phyloP scores from a whole-genome alignment of 2,888 invertebrate species.

The Capitulum mitella region DNA sequence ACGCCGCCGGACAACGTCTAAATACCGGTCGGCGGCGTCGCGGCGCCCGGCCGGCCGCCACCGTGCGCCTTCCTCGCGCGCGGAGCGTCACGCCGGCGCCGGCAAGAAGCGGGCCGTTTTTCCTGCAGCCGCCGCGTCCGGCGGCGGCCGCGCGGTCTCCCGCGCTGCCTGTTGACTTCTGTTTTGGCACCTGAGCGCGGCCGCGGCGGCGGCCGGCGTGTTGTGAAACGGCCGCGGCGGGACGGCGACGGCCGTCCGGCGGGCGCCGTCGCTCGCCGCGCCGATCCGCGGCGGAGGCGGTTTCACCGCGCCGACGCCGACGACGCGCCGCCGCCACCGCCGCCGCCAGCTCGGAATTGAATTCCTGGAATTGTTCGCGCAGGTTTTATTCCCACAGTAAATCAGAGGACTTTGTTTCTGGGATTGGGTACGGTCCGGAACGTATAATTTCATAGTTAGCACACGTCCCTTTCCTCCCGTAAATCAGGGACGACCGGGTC shows the following conservation, averaged over 20 bases:
- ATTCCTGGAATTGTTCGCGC: conserved; percentile 11
- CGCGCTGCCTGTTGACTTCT: neutral
- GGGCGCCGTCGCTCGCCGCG: neutral
- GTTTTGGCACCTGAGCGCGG: neutral
- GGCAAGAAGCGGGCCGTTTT: neutral
- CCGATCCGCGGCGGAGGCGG: too few species aligned
- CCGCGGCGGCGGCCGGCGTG: neutral
- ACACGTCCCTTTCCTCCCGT: neutral
- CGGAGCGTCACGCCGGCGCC: neutral
- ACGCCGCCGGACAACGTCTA: conserved; percentile 3
- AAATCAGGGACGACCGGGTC: neutral
- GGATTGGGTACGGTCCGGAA: neutral
- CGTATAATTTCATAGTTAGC: conserved; percentile 20
- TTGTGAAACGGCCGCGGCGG: neutral
- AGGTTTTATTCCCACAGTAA: conserved; percentile 10
- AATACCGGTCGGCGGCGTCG: neutral
- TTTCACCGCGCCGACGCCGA: neutral
- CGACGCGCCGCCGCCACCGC: neutral
- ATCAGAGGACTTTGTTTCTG: conserved; percentile 18
- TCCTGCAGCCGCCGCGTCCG: neutral
- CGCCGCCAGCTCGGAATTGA: neutral
- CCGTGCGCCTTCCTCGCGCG: neutral
- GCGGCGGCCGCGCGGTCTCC: neutral
- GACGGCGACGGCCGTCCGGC: neutral
- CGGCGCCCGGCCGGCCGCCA: neutral